phyloP scores from a whole-genome alignment of 2,113 vertebrate genomes.

The Hydrochoerus hydrochaeris region DNA sequence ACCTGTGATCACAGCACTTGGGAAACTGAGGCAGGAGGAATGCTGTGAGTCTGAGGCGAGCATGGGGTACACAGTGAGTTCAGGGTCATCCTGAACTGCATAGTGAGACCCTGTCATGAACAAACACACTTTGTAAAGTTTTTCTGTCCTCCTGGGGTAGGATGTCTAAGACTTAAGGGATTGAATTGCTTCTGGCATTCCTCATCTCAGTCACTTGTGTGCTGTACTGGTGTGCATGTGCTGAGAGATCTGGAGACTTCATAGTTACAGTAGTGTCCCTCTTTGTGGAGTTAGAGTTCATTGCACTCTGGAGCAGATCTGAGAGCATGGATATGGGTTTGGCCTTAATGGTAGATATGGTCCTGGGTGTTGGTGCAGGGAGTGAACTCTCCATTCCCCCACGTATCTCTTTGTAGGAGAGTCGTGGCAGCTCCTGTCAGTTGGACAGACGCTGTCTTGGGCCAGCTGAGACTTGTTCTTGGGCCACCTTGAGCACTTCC shows the following conservation, averaged over 20 bases:
- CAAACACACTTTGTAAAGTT: not conserved
- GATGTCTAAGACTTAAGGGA: not conserved
- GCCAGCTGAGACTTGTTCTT: not conserved
- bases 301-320: not conserved
- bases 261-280: not conserved
- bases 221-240: not conserved
- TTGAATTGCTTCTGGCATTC: not conserved
- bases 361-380: not conserved
- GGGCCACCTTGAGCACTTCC: not conserved
- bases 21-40: not conserved
- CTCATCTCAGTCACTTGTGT: not conserved
- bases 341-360: not conserved
- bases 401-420: not conserved
- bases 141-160: not conserved
- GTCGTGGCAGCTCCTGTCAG: not conserved
- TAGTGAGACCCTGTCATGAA: not conserved
- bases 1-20: not conserved
- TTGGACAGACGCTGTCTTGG: not conserved
- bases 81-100: not conserved
- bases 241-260: not conserved
- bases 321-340: not conserved
- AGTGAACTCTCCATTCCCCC: not conserved
- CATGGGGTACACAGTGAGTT: not conserved
- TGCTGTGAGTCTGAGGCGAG: not conserved
- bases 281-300: not conserved